Conservation (phyloP, 2,797 vertebrate genomes). For the Phaenicophaeus curvirostris region DNA sequence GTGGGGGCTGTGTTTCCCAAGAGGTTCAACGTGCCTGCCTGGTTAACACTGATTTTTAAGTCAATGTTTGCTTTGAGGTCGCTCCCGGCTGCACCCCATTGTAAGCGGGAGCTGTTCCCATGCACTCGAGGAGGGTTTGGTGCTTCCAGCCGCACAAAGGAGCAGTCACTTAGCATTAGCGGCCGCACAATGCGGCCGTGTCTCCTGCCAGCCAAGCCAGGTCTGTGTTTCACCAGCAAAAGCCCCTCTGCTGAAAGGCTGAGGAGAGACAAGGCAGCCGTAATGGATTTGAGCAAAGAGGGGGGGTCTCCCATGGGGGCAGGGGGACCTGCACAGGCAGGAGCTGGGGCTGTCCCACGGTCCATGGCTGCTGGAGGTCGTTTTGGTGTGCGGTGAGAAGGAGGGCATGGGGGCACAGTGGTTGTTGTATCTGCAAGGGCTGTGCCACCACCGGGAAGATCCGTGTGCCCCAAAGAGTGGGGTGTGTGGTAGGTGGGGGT, state of each 20-base stretch:
- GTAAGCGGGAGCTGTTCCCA: constrained; percentile 48
- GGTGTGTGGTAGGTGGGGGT: no score
- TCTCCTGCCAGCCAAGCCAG: neutral
- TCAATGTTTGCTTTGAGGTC: neutral
- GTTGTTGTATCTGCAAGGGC: neutral
- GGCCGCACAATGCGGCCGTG: neutral
- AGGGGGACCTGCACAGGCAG: neutral
- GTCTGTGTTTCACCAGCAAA: neutral
- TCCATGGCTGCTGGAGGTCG: neutral
- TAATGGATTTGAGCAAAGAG: neutral
- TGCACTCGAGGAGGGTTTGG: neutral
- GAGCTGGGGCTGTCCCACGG: neutral
- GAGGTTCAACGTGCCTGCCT: neutral
- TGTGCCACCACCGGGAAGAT: neutral
- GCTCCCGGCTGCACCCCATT: neutral
- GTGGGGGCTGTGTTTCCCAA: neutral
- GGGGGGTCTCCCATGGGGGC: neutral
- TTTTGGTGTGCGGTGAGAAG: rapidly evolving
- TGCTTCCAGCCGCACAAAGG: constrained; percentile 31
- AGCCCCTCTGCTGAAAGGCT: neutral
- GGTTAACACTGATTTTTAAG: constrained; percentile 44
- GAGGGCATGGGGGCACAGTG: rapidly evolving
- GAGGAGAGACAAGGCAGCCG: neutral
- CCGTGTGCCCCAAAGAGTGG: rapidly evolving
- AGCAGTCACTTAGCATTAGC: constrained; percentile 64